Evolutionary conservation across 2,797 vertebrate genomes (phyloP).

Genomic region (Thaleichthys pacificus): DNA sequence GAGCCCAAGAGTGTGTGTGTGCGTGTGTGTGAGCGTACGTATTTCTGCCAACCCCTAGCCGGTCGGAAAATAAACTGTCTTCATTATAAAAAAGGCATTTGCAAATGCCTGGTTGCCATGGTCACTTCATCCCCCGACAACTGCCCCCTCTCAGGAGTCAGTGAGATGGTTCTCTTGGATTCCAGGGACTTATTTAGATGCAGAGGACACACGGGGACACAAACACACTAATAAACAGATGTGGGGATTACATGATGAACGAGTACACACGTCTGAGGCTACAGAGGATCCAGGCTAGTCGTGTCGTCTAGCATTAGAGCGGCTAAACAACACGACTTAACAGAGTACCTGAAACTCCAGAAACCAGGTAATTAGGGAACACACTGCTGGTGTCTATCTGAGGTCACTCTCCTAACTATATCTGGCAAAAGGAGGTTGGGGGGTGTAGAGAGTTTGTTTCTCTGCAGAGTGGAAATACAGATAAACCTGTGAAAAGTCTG

Average conservation of each 20-base stretch:
- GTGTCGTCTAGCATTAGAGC: not conserved
- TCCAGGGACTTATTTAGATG: too few species aligned
- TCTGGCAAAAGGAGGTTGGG: conserved; percentile 35
- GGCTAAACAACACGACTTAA: not conserved
- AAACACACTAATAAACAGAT: not conserved
- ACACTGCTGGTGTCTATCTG: conserved; percentile 30
- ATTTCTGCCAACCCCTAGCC: too few species aligned
- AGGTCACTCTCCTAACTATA: conserved; percentile 46
- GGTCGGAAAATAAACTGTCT: too few species aligned
- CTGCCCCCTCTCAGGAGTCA: too few species aligned
- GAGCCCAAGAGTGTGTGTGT: not conserved
- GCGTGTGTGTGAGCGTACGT: not conserved
- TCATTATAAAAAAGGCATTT: too few species aligned
- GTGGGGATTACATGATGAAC: too few species aligned
- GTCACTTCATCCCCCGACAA: too few species aligned
- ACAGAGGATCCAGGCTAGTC: too few species aligned
- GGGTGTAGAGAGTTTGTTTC: conserved; percentile 10
- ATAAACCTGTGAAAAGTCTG: conserved; percentile 17
- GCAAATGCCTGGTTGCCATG: too few species aligned
- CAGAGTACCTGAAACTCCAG: conserved; percentile 36
- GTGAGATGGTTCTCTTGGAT: too few species aligned
- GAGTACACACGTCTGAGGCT: not conserved
- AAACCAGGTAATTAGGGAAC: conserved; percentile 61
- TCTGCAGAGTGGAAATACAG: conserved; percentile 32
- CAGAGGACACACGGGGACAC: not conserved